phyloP scores from a whole-genome alignment of 1,140 invertebrate species.

The Triops cancriformis region DNA sequence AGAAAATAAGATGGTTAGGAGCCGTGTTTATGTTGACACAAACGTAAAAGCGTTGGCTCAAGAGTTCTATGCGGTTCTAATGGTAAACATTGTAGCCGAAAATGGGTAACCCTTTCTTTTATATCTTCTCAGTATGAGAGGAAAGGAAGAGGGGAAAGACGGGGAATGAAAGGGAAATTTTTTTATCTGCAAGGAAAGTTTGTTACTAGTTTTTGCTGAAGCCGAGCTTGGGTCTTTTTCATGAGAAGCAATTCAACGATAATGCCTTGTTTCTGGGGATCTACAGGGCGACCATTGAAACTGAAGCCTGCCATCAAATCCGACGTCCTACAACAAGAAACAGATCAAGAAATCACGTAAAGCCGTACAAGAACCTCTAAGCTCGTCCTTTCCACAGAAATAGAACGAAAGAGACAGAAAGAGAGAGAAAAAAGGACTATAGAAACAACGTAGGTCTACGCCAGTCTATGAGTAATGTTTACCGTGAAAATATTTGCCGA shows the following conservation, averaged over 20 bases:
- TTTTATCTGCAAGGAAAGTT: conserved; percentile 24
- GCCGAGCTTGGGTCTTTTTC: conserved; percentile 41
- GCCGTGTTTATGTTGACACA: neutral
- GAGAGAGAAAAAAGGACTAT: neutral
- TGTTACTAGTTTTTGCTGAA: conserved; percentile 39
- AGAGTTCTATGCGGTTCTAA: neutral
- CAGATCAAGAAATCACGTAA: neutral
- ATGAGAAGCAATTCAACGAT: conserved; percentile 41
- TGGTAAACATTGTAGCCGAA: neutral
- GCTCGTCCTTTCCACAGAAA: neutral
- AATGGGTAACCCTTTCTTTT: neutral
- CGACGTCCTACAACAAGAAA: conserved; percentile 31
- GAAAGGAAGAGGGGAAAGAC: neutral
- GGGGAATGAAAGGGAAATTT: neutral
- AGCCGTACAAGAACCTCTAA: neutral
- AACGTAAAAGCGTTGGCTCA: neutral
- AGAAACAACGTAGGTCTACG: neutral
- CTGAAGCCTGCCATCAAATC: conserved; percentile 37
- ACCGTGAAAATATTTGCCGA: conserved; percentile 35
- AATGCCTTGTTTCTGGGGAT: conserved; percentile 41
- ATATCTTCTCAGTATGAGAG: neutral
- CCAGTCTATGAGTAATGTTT: conserved; percentile 9
- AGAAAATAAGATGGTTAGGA: neutral
- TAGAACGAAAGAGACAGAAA: neutral
- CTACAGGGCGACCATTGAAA: conserved; percentile 37